phyloP scores from a whole-genome alignment of 2,888 invertebrate genomes.

The Globia sparganii region DNA sequence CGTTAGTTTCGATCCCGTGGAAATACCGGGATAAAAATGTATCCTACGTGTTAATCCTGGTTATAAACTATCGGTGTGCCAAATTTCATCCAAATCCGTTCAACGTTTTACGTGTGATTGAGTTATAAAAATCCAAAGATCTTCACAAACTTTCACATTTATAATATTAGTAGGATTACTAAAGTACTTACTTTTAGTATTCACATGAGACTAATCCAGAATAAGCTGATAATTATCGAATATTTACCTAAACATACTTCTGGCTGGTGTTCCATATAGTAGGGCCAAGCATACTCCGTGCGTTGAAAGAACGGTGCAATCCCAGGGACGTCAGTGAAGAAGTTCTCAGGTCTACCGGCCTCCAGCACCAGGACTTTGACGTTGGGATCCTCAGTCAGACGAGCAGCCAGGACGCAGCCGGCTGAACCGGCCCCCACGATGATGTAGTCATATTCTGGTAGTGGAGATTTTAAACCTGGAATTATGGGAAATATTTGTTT shows the following conservation, averaged over 20 bases:
- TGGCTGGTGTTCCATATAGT: conserved; percentile 90
- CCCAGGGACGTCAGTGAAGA: conserved; percentile 89
- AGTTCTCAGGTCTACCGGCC: conserved; percentile 84
- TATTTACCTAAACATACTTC: conserved; percentile 87
- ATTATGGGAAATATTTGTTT: conserved; percentile 17
- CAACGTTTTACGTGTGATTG: too few species aligned
- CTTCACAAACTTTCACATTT: too few species aligned
- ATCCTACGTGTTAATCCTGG: too few species aligned
- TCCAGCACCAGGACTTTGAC: conserved; percentile 92
- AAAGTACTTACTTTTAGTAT: not conserved
- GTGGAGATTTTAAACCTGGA: conserved; percentile 80
- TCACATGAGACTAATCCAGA: not conserved
- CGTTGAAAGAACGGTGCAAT: conserved; percentile 90
- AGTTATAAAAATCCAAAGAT: too few species aligned
- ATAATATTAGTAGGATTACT: too few species aligned
- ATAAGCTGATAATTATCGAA: not conserved
- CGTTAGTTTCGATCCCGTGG: too few species aligned
- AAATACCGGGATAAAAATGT: too few species aligned
- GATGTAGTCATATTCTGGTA: conserved; percentile 89
- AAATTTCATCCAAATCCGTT: too few species aligned
- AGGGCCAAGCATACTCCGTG: conserved; percentile 91
- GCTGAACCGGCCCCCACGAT: conserved; percentile 91
- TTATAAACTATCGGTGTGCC: too few species aligned
- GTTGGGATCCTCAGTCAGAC: conserved; percentile 86
- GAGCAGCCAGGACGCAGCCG: conserved; percentile 88